Evolutionary conservation across 2,888 invertebrate species (phyloP).

Genomic region (Zhuqinia jingwanae): DNA sequence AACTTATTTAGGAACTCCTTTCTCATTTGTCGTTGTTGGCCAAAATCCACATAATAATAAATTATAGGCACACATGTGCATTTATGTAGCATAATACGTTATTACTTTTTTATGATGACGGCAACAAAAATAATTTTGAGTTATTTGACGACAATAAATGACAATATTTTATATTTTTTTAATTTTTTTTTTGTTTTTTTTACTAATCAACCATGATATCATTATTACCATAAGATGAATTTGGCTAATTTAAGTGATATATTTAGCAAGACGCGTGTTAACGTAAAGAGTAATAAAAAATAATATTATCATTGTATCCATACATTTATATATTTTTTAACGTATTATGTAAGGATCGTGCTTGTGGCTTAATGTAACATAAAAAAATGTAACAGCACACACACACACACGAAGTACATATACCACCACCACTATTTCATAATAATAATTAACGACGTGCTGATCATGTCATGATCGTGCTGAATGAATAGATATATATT

Average conservation of each 20-base stretch:
- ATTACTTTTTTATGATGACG: constrained; percentile 3
- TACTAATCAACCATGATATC: not conserved
- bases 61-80: too few relatives aligned
- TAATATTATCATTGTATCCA: not conserved
- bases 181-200: constrained; percentile 26
- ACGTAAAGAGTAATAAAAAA: too few relatives aligned
- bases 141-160: constrained; percentile 18
- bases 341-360: not conserved
- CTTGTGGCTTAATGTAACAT: not conserved
- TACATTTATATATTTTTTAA: not conserved
- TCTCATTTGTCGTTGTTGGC: not conserved
- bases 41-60: not conserved
- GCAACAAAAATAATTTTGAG: not conserved
- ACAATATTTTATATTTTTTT: too few relatives aligned
- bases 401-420: not conserved
- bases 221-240: too few relatives aligned
- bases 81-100: too few relatives aligned
- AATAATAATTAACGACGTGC: constrained; percentile 52
- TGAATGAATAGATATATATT: constrained; percentile 42
- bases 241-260: too few relatives aligned
- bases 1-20: not conserved
- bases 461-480: constrained; percentile 28
- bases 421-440: constrained; percentile 16
- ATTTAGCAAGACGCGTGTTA: too few relatives aligned
- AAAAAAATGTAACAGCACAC: too few relatives aligned